Percentiles rank a stretch among this genome's conserved stretches.
phyloP scores from a whole-genome alignment of 2,797 vertebrate genomes.

The Pantherophis vulpinus region DNA sequence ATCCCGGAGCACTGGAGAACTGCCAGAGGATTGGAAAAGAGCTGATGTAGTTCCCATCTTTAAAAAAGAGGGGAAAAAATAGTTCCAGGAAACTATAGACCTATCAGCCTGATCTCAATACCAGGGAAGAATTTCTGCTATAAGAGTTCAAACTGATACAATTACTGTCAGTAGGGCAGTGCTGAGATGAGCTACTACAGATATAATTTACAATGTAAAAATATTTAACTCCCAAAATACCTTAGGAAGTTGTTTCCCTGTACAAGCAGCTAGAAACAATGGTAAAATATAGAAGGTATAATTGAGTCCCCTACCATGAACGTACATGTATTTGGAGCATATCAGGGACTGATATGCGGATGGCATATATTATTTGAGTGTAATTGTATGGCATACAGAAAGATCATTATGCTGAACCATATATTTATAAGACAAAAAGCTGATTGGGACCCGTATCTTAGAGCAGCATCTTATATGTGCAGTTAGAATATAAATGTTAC shows the following conservation, averaged over 20 bases:
- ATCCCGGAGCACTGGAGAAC: no score
- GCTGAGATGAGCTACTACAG: background rate
- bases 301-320: background rate
- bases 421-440: background rate
- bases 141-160: background rate
- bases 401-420: background rate
- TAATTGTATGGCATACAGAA: background rate
- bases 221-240: background rate
- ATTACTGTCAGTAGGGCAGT: background rate
- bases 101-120: no score
- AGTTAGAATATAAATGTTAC: background rate
- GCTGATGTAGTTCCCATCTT: no score
- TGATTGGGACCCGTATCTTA: background rate
- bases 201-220: background rate
- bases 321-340: background rate
- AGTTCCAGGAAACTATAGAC: no score
- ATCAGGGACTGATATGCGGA: background rate
- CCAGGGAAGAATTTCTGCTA: background rate
- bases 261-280: background rate
- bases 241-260: background rate
- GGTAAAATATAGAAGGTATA: background rate
- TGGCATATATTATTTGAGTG: background rate
- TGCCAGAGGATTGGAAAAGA: no score
- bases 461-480: background rate
- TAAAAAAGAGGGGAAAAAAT: no score